Base-by-base conservation (phyloP, 2,888 invertebrate species). In the Lasioglossum calceatum region DNA sequence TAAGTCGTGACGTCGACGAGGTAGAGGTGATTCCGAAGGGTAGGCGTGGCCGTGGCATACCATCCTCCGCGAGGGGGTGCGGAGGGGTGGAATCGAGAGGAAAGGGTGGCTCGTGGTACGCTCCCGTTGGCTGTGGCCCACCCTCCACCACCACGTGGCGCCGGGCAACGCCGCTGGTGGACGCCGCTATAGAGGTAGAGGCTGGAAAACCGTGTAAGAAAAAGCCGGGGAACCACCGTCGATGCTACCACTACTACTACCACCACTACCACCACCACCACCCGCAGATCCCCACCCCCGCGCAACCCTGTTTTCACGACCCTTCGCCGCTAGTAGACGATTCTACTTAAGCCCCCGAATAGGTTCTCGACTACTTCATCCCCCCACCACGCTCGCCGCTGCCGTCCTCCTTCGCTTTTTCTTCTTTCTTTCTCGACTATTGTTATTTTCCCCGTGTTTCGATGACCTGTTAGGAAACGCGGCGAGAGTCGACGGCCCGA, bases 1-100 rank as follows among this genome's bases (percentile, higher is more conserved):
- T 95, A 95, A 95, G 95, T 95, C 94, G 95, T 92, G 94, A 94
- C 94, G 94, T 93, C 93, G 93, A 93, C 93, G 93, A 93, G 92
- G 93, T 91, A 90, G 91, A 91, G 93, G 93, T 94, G 93, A 94
- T 93, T 93, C 90, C 90, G 90, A 90, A 92, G 91, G 92, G 93
- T 91, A 92, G 94, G 94, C 94, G 94, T 94, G 94, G 94, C 91
- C 91, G 90, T 83, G 78, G 88, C 82, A 91, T 90, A 88, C 91
- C 92, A 90, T 90, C 89, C 90, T 85, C 85, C 67, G 88, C 78
- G 64, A 27, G 89, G 89, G 85, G 88, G 85, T 79, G 89, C 81
- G 84, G 42, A 80, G 86, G 85, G 82, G 79, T 84, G 70, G 90
- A 84, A 89, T 89, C 81, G 81, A 82, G 88, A 88, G 88, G 90